Evolutionary conservation across 2,888 invertebrate species (phyloP).

Genomic region (Cantharis lateralis): DNA sequence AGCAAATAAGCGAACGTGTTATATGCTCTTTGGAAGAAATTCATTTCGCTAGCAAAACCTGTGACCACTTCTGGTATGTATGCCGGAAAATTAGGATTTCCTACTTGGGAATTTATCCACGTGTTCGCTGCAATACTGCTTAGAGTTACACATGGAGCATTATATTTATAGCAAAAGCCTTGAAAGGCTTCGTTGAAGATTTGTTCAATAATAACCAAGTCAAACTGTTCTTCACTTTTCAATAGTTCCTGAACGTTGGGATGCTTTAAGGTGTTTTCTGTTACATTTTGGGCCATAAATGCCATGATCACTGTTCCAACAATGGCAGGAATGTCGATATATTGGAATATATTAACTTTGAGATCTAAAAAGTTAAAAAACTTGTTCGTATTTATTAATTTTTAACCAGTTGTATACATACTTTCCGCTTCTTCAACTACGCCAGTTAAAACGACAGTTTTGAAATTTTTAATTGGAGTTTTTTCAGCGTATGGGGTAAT

Average conservation of each 20-base stretch:
- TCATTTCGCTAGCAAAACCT: conserved; percentile 35
- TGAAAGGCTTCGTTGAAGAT: conserved; percentile 42
- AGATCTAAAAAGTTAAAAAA: no score
- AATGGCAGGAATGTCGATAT: not conserved
- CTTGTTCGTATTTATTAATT: no score
- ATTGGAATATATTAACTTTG: no score
- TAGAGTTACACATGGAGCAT: conserved; percentile 39
- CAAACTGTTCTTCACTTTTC: conserved; percentile 36
- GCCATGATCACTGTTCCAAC: not conserved
- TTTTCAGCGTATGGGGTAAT: conserved; percentile 42
- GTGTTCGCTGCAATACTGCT: conserved; percentile 32
- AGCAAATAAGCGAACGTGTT: conserved; percentile 29
- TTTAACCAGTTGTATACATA: not conserved
- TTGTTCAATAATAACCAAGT: conserved; percentile 44
- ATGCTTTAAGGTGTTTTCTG: not conserved
- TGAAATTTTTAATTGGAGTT: conserved; percentile 49
- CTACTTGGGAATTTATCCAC: conserved; percentile 39
- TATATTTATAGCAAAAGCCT: conserved; percentile 37
- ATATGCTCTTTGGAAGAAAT: conserved; percentile 34
- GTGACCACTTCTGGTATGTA: conserved; percentile 32
- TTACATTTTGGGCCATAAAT: not conserved
- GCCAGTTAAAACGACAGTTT: not conserved
- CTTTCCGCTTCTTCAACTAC: not conserved
- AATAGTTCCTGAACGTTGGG: not conserved
- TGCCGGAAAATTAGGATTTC: conserved; percentile 40